Percentiles rank a stretch among this genome's conserved stretches.
These are phyloP conservation scores for Andrena praecox DNA, from an alignment of 2,888 invertebrate species.

Conservation along the genomic window DNA sequence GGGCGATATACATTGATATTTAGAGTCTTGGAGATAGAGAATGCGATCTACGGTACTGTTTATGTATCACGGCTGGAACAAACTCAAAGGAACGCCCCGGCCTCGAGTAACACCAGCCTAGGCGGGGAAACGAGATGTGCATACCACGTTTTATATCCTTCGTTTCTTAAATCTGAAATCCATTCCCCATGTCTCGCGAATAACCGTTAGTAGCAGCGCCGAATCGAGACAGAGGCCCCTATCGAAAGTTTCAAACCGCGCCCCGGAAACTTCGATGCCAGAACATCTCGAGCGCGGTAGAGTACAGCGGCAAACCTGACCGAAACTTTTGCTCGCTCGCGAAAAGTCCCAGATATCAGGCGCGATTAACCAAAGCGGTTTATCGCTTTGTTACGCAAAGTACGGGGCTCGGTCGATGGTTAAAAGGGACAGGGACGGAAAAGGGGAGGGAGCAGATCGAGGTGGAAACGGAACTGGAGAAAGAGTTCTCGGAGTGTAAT, in stretches of 20 bases:
- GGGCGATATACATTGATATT: no score
- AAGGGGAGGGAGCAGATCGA: conserved; percentile 1
- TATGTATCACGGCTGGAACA: no score
- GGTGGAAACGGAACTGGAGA: conserved; percentile 23
- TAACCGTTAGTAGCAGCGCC: background rate
- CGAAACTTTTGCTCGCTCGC: conserved; percentile 49
- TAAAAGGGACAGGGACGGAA: background rate
- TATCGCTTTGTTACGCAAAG: conserved; percentile 50
- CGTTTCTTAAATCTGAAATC: no score
- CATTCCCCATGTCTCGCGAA: background rate
- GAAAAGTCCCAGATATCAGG: conserved; percentile 52
- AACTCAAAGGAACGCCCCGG: no score
- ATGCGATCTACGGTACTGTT: no score
- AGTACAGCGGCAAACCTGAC: conserved; percentile 26
- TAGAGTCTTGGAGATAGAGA: no score
- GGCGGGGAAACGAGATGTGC: no score
- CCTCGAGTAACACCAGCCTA: background rate
- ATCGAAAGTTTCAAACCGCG: conserved; percentile 20
- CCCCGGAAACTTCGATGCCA: conserved; percentile 17
- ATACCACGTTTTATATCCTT: no score
- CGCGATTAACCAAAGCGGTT: conserved; percentile 69
- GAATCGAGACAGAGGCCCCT: conserved; percentile 8
- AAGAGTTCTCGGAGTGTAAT: conserved; percentile 1
- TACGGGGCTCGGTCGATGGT: background rate
- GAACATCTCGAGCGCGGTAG: background rate